A percentile compares a stretch with the other conserved stretches of the same genome.
Evolutionary conservation across 1,140 invertebrate species (phyloP).

Genomic region (Oppia nitens): DNA sequence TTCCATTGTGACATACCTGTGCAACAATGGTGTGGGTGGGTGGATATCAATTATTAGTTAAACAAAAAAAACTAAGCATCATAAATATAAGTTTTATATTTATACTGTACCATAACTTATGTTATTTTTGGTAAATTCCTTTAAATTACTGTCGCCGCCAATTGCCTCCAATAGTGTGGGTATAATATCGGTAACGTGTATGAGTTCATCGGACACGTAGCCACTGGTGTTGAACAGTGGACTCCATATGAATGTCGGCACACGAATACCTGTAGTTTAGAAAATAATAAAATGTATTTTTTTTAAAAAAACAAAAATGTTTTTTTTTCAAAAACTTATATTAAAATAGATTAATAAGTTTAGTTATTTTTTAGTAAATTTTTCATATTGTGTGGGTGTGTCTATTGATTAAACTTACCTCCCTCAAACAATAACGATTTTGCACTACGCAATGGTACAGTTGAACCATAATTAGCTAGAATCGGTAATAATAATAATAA

Average conservation of each 20-base stretch:
- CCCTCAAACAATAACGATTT: constrained; percentile 36
- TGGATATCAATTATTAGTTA: too few relatives aligned
- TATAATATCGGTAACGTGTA: constrained; percentile 20
- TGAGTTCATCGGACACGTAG: constrained; percentile 7
- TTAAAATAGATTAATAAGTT: too few relatives aligned
- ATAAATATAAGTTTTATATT: constrained; percentile 26
- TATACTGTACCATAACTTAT: background rate
- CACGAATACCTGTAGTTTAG: constrained; percentile 15
- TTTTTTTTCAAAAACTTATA: too few relatives aligned
- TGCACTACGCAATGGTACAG: constrained; percentile 33
- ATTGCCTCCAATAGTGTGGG: constrained; percentile 16
- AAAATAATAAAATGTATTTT: too few relatives aligned
- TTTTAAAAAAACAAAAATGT: too few relatives aligned
- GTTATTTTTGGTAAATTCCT: background rate
- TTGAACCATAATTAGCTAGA: constrained; percentile 19
- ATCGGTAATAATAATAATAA: background rate
- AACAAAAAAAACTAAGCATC: too few relatives aligned
- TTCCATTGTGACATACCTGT: constrained; percentile 64
- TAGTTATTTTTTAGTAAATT: too few relatives aligned
- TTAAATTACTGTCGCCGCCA: too few relatives aligned
- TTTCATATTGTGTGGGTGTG: too few relatives aligned
- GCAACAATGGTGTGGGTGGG: too few relatives aligned
- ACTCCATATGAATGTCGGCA: constrained; percentile 28
- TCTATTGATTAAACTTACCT: too few relatives aligned
- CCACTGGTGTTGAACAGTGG: constrained; percentile 10